Evolutionary conservation across 2,113 vertebrate genomes (phyloP).

Genomic region (Spheniscus mendiculus): DNA sequence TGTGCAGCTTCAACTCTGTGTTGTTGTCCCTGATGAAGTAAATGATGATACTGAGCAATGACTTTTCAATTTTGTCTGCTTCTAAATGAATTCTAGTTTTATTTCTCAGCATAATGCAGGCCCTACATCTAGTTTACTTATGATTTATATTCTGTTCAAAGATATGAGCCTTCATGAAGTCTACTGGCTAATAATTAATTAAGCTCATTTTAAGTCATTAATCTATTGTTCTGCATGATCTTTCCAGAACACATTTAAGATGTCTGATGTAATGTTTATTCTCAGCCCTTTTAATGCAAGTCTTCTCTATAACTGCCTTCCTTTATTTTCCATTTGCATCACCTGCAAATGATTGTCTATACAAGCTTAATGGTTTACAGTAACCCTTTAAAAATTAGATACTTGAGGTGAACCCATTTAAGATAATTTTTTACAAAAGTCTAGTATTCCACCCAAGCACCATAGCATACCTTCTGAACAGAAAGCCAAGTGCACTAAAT

Average conservation of each 20-base stretch:
- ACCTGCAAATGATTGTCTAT: background rate
- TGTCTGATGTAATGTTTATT: constrained; percentile 46
- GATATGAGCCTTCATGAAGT: constrained; percentile 4
- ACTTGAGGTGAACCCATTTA: background rate
- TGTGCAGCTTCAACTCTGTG: background rate
- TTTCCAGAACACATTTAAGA: constrained; percentile 44
- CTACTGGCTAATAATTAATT: constrained; percentile 61
- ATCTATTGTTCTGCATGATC: constrained; percentile 43
- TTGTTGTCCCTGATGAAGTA: background rate
- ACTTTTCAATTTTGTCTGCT: background rate
- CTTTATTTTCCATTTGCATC: constrained; percentile 39
- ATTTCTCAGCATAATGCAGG: background rate
- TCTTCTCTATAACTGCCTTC: background rate
- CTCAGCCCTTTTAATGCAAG: constrained; percentile 4
- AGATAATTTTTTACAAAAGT: constrained; percentile 7
- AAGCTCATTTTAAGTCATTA: constrained; percentile 45
- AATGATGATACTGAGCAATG: background rate
- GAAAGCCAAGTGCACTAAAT: constrained; percentile 15
- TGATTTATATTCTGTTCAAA: constrained; percentile 44
- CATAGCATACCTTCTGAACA: background rate
- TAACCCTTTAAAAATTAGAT: constrained; percentile 13
- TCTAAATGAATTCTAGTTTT: background rate
- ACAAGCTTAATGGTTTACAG: constrained; percentile 47
- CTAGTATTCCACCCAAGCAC: background rate
- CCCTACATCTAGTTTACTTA: constrained; percentile 26